These are phyloP conservation scores for Ganaspis sp. DNA, from an alignment of 1,140 invertebrate genomes.

Conservation along the genomic window DNA sequence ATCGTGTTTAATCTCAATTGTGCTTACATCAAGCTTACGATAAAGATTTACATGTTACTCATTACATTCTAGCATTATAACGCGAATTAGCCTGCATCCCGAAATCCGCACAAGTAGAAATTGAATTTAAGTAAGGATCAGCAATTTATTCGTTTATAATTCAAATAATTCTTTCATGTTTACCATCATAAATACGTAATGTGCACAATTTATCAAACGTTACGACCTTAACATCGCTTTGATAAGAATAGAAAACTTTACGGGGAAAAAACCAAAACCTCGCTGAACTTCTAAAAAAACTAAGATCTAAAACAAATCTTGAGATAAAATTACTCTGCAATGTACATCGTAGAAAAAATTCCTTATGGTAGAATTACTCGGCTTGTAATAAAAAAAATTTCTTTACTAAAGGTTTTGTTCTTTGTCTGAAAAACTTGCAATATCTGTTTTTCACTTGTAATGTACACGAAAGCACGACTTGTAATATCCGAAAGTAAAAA, in stretches of 20 bases:
- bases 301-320: background rate
- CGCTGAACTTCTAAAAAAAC: background rate
- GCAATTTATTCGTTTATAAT: too few relatives aligned
- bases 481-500: too few relatives aligned
- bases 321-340: background rate
- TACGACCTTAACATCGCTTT: conserved; percentile 7
- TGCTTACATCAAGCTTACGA: background rate
- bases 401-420: too few relatives aligned
- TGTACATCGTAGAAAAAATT: too few relatives aligned
- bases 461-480: too few relatives aligned
- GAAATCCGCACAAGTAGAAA: conserved; percentile 8
- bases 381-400: background rate
- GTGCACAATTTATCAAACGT: background rate
- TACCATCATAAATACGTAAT: background rate
- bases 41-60: background rate
- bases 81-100: background rate
- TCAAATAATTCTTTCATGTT: background rate
- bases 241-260: too few relatives aligned
- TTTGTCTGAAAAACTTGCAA: too few relatives aligned
- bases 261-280: too few relatives aligned
- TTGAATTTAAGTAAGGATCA: too few relatives aligned
- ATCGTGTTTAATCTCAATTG: background rate
- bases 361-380: background rate
- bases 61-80: background rate
- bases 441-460: too few relatives aligned